A percentile compares a stretch with the other conserved stretches of the same genome.
Evolutionary conservation across 2,888 invertebrate genomes (phyloP).

Genomic region (Pyrocoelia pectoralis): DNA sequence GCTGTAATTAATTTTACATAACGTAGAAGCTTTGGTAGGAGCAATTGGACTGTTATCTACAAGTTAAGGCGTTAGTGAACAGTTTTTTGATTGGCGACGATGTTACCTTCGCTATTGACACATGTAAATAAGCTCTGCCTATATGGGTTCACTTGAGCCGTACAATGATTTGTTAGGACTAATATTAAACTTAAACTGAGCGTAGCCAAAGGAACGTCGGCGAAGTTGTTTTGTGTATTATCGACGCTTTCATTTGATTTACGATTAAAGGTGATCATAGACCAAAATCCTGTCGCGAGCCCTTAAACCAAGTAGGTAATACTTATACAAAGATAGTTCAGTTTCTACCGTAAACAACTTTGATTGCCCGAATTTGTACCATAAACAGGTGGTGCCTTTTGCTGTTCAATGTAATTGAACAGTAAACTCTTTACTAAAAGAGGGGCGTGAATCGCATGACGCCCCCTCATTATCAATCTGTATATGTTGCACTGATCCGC

Average conservation of each 20-base stretch:
- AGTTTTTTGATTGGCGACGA: too few species aligned
- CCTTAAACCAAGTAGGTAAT: conserved; percentile 42
- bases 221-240: conserved; percentile 44
- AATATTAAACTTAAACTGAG: conserved; percentile 89
- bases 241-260: conserved; percentile 56
- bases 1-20: conserved; percentile 78
- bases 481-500: conserved; percentile 76
- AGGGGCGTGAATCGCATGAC: conserved; percentile 78
- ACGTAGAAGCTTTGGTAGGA: conserved; percentile 63
- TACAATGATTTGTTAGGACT: conserved; percentile 91
- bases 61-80: too few species aligned
- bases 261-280: conserved; percentile 74
- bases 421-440: conserved; percentile 82
- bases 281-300: conserved; percentile 76
- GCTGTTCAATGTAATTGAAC: conserved; percentile 75
- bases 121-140: conserved; percentile 85
- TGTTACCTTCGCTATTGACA: conserved; percentile 80
- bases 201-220: conserved; percentile 81
- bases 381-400: conserved; percentile 73
- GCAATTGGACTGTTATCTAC: conserved; percentile 60
- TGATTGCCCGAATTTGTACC: conserved; percentile 65
- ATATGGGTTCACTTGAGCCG: conserved; percentile 82
- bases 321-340: not conserved
- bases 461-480: conserved; percentile 72
- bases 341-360: conserved; percentile 80